Evolutionary conservation across 2,888 invertebrate genomes (phyloP).

Genomic region (Rhagonycha lutea): DNA sequence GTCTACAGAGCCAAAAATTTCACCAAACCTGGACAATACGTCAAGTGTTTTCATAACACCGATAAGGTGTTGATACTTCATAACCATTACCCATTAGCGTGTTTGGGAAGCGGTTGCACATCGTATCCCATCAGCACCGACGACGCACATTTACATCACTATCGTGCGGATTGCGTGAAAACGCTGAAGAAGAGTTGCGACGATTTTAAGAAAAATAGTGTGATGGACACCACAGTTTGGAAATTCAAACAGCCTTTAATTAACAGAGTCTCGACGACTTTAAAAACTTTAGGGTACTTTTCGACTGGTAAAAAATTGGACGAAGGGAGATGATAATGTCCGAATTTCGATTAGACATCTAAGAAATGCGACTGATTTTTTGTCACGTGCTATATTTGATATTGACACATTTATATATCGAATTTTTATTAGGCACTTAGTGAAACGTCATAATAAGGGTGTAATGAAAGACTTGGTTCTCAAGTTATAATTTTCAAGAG

Average conservation of each 20-base stretch:
- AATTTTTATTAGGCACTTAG: neutral
- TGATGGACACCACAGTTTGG: slow-evolving; percentile 81
- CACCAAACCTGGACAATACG: slow-evolving; percentile 85
- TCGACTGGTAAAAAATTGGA: slow-evolving; percentile 30
- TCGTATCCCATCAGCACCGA: slow-evolving; percentile 77
- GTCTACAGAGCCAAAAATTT: slow-evolving; percentile 83
- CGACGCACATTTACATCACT: slow-evolving; percentile 86
- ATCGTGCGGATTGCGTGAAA: slow-evolving; percentile 84
- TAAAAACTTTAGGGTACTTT: slow-evolving; percentile 71
- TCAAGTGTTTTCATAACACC: slow-evolving; percentile 88
- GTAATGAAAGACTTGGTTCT: neutral
- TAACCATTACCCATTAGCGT: slow-evolving; percentile 78
- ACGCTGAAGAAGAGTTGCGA: slow-evolving; percentile 79
- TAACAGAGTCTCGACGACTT: slow-evolving; percentile 66
- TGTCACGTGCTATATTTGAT: neutral
- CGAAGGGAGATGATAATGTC: slow-evolving; percentile 13
- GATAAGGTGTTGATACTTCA: slow-evolving; percentile 81
- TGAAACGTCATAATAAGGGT: neutral
- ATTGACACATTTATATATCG: neutral
- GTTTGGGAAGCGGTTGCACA: slow-evolving; percentile 63
- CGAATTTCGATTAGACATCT: neutral
- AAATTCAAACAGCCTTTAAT: slow-evolving; percentile 75
- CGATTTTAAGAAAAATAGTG: slow-evolving; percentile 75
- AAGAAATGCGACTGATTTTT: neutral
- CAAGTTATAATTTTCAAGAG: neutral